Evolutionary conservation across 1,140 invertebrate species (phyloP), one percentile per base, ranked within the genome.

Genomic region (Aphaenogaster floridana): DNA sequence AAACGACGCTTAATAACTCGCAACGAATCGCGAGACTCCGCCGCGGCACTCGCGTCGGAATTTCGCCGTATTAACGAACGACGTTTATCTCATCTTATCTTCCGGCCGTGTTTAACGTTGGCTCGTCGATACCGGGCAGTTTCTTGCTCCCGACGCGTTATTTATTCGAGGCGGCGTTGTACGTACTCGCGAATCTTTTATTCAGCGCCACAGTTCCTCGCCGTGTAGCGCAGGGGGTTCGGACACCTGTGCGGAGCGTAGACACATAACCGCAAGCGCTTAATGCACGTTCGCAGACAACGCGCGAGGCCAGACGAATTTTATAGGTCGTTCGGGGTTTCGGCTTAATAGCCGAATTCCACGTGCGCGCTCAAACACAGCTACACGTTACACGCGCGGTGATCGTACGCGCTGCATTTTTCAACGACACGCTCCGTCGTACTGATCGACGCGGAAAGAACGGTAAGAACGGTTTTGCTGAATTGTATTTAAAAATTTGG

Each of bases 311-410:
- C 94, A 95, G 95, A 95, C 94, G 94, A 95, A 95, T 95, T 95
- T 95, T 95, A 95, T 95, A 95, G 95, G 94, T 93, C 92, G 93
- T 95, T 95, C 94, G 92, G 91, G 92, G 92, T 93, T 94, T 93
- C 91, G 92, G 90, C 93, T 95, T 94, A 95, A 95, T 94, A 94
- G 94, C 94, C 94, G 93, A 94, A 95, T 94, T 94, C 92, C 91
- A 91, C 90, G 90, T 88, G 88, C 88, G 64, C 89, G 78, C 77
- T 63, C 84, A 34, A 42, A 54, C 34, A 36, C 11, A 9, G 36
- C 52, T 63, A 15, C 13, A 9, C 39, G 59, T 34, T 61, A 48
- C 28, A 59, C 72, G 28, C 48, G n/a, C 72, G 72, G 15, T 36
- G 28, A 74, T 54, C 50, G 71, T n/a, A 21, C 34, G 52, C 15